Base-by-base conservation (phyloP, 2,888 invertebrate genomes). In the Meteorus cinctellus region DNA sequence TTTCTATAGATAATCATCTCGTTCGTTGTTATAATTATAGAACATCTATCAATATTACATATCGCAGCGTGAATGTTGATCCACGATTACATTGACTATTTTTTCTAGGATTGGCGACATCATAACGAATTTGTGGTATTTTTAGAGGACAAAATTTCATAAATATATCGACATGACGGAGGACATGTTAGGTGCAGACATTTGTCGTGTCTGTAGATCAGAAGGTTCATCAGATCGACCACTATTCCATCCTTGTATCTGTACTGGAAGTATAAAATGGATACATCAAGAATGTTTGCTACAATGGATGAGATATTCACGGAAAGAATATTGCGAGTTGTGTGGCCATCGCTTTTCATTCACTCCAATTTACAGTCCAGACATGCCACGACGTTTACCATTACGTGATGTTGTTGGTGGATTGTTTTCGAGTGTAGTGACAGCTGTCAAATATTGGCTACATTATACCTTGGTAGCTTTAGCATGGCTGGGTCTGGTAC, bases 271-370 rank as follows among this genome's bases (percentile, higher is more conserved):
- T 84, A 99, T 99, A 84, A 99, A 99, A 91, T 99, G 96, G 93
- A 98, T 99, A 78, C 99, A 99, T 90, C 98, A 99, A 90, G 98
- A 99, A 88, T 98, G 99, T 90, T 92, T 99, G 79, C 95, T 98
- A 85, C 98, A 99, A 91, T 99, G 99, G 99, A 96, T 99, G 94
- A 95, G 98, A 81, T 99, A 99, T 90, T 98, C 98, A 79, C 94
- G 98, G 83, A 99, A 99, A 91, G 99, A 99, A 90, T 98, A 97
- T 88, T 99, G 99, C 91, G 99, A 99, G 90, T 91, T 99, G 81
- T 99, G 99, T 90, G 97, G 98, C 79, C 97, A 99, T 90, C 94
- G 97, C 78, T 99, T 99, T 90, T 97, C 98, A 4, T 99, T 99
- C 88, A 98, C 97, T 86, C 99, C 99, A 36, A 99, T 99, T 84